Evolutionary conservation across 2,113 vertebrate species (phyloP).

Genomic region (Zosterops pallidus): DNA sequence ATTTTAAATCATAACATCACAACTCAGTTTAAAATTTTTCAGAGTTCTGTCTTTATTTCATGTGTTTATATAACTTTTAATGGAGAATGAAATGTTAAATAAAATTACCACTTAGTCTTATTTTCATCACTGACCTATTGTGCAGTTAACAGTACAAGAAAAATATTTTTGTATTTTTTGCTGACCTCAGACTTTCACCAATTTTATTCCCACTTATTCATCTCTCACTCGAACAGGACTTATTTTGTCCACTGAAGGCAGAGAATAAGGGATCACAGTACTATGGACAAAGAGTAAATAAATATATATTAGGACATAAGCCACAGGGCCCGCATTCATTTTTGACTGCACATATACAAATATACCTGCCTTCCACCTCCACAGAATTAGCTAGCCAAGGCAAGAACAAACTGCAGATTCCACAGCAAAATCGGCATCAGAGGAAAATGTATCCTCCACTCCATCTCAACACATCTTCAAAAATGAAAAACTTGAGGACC

Average conservation of each 20-base stretch:
- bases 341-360: background rate
- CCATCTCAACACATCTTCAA: background rate
- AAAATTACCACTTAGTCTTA: background rate
- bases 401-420: background rate
- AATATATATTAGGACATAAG: background rate
- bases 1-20: background rate
- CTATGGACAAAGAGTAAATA: background rate
- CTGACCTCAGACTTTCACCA: background rate
- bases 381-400: background rate
- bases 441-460: background rate
- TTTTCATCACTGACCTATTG: background rate
- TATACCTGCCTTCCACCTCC: background rate
- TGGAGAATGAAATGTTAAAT: background rate
- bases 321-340: background rate
- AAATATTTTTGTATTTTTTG: background rate
- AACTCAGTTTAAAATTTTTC: background rate
- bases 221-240: background rate
- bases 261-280: background rate
- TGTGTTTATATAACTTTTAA: background rate
- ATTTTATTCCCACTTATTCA: background rate
- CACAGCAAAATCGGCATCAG: background rate
- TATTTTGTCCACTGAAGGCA: background rate
- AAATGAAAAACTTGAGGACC: background rate
- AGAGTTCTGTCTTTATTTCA: background rate
- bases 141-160: background rate